Base-by-base conservation (phyloP, 2,113 vertebrate genomes). In the Saguinus midas region DNA sequence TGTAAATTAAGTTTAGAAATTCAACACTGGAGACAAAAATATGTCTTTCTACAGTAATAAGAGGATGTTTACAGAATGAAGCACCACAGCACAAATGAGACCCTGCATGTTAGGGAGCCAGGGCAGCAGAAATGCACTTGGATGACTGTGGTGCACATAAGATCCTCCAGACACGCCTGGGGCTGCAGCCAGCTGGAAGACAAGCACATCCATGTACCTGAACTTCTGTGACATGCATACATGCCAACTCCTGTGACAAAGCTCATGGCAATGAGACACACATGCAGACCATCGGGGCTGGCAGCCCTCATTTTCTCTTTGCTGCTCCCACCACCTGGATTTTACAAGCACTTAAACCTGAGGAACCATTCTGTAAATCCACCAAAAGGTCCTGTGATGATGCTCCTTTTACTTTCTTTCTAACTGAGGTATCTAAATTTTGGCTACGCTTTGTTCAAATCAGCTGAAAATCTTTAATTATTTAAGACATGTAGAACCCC, bases 351-450 rank as follows among this genome's bases (percentile, higher is more conserved):
- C 40, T 2, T 32, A 45, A 13, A 61, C 57, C 10, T 68, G 48
- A 78, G 29, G n/a, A 58, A 18, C 29, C 37, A 5, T 40, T 72
- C 12, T 35, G 64, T 25, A 72, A 72, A 58, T 6, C 78, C 58
- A 21, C 48, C n/a, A 32, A 2, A n/a, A 40, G 29, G 14, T 27
- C 40, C 43, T 6, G 12, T 1, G 0, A 6, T 2, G 85, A 21
- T n/a, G 25, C 1, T 25, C 27, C 23, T 66, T 73, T 68, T 18
- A 2, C 10, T 7, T 32, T 40, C 37, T 29, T 70, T 45, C n/a
- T 40, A 52, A 87, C 50, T 10, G 4, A 87, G 61, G 52, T 48
- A 7, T 45, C 32, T 73, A n/a, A 64, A 43, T 73, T 80, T 50
- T 29, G 27, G 43, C 73, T 79, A 43, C 2, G 1, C 2, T 81